Evolutionary conservation across 1,140 invertebrate genomes (phyloP).

Genomic region (Dreissena rostriformis): DNA sequence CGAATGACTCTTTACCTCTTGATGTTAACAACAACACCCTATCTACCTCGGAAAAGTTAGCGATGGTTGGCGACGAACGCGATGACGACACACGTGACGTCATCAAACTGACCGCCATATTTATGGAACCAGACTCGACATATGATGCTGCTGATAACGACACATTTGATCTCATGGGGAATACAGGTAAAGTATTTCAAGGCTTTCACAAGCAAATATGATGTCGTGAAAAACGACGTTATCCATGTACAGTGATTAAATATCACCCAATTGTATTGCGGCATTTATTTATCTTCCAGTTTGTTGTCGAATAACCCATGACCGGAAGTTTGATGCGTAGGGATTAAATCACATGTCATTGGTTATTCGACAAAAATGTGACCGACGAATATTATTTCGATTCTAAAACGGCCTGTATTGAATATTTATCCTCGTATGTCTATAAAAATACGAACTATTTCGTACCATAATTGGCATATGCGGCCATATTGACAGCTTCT

Average conservation of each 20-base stretch:
- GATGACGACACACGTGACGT: background rate
- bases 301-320: too few species aligned
- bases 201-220: too few species aligned
- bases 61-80: conserved; percentile 21
- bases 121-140: conserved; percentile 17
- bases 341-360: too few species aligned
- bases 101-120: conserved; percentile 29
- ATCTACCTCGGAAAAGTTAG: conserved; percentile 20
- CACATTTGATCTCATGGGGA: background rate
- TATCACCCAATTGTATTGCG: too few species aligned
- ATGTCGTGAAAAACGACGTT: too few species aligned
- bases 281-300: too few species aligned
- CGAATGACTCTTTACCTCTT: too few species aligned
- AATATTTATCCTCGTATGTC: background rate
- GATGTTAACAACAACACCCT: background rate
- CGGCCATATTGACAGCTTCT: background rate
- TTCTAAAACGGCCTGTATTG: background rate
- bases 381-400: background rate
- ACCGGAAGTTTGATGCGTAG: too few species aligned
- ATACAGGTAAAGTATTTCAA: too few species aligned
- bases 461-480: background rate
- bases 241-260: too few species aligned
- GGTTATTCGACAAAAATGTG: background rate
- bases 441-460: background rate
- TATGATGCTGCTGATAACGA: conserved; percentile 40